phyloP scores from a whole-genome alignment of 2,113 vertebrate species.

The Limnothrissa miodon region DNA sequence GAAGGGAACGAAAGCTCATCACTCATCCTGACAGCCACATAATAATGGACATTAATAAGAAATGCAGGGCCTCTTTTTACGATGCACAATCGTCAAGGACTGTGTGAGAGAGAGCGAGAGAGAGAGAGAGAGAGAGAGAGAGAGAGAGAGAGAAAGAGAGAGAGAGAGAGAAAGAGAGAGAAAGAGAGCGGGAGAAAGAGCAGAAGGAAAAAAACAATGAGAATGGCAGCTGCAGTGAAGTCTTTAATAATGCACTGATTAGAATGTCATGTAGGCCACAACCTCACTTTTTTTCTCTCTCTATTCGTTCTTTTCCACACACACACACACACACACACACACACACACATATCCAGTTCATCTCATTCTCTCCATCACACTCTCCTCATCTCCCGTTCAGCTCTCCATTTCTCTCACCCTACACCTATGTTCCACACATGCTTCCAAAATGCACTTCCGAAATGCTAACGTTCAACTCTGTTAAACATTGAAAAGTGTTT shows the following conservation, averaged over 20 bases:
- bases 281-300: slow-evolving; percentile 24
- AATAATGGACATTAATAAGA: slow-evolving; percentile 46
- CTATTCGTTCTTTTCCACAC: slow-evolving; percentile 31
- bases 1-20: slow-evolving; percentile 28
- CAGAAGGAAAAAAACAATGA: slow-evolving; percentile 20
- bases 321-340: slow-evolving; percentile 30
- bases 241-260: slow-evolving; percentile 54
- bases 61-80: slow-evolving; percentile 34
- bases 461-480: not conserved
- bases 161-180: not conserved
- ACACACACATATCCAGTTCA: not conserved
- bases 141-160: not conserved
- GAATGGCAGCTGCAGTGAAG: slow-evolving; percentile 23
- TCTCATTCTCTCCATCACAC: not conserved
- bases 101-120: not conserved
- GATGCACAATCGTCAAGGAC: not conserved
- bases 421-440: not conserved
- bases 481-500: too few relatives aligned
- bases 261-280: slow-evolving; percentile 35
- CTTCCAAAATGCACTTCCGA: not conserved
- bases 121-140: not conserved
- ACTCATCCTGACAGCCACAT: slow-evolving; percentile 39
- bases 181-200: not conserved
- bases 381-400: not conserved
- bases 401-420: not conserved